Base-by-base conservation (phyloP, 1,140 invertebrate genomes). In the Thaumatotibia leucotreta region DNA sequence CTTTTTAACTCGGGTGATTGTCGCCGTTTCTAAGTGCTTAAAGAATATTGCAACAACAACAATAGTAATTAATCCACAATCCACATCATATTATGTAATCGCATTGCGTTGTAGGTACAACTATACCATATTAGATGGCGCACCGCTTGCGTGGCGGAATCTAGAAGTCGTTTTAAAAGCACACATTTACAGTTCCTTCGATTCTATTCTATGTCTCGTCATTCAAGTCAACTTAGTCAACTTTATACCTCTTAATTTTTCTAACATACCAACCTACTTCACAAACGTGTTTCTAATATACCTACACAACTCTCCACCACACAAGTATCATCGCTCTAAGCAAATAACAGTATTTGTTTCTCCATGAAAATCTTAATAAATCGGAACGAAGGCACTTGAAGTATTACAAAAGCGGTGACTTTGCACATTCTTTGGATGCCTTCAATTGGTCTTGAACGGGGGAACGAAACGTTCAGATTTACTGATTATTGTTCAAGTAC, bases 341-440 rank as follows among this genome's bases (percentile, higher is more conserved):
- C 35, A 45, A 45, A 45, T 45, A 45, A 45, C 35, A 58, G 52
- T 58, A 29, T 58, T 58, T 27, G 52, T 58, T 27, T 52, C 50
- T 24, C 23, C 8, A 58, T 6, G 24, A 58, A 58, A 58, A 58
- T 27, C 24, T 52, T 22, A 52, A 17, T 58, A 58, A 58, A 58
- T 58, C 52, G 52, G 6, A 27, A 58, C 24, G 23, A 20, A 58
- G 20, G 52, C 11, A 58, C 52, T 58, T 14, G 24, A 29, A 58
- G 39, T 8, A 29, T 49, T 24, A 54, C 52, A 58, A 58, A 1
- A 17, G 52, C 20, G 23, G 52, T 58, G 68, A 72, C 73, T 63
- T 65, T 66, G 71, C 73, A 65, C 73, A 78, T 78, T 78, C 76
- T 67, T 29, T 29, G 63, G 61, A 74, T 76, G 66, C 71, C 68